Percentiles rank a stretch among this genome's conserved stretches.
phyloP scores from a whole-genome alignment of 2,888 invertebrate genomes.

The Neria commutata region DNA sequence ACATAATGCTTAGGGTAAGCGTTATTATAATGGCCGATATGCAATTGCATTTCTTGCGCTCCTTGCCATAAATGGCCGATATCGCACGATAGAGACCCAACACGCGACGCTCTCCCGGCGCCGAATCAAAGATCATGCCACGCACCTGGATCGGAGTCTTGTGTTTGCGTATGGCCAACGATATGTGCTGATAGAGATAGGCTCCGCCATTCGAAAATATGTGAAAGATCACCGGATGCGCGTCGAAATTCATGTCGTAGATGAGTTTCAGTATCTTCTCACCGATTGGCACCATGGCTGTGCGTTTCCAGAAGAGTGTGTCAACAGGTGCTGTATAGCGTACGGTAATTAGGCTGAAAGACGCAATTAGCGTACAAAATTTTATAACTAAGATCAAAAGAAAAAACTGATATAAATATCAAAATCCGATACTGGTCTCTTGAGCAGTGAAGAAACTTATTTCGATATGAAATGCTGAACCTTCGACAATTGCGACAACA shows the following conservation, averaged over 20 bases:
- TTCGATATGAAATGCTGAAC: too few species aligned
- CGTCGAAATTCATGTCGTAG: slow-evolving; percentile 70
- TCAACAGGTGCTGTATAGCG: slow-evolving; percentile 74
- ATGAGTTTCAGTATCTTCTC: slow-evolving; percentile 71
- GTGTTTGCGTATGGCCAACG: slow-evolving; percentile 66
- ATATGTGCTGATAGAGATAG: slow-evolving; percentile 72
- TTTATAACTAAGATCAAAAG: too few species aligned
- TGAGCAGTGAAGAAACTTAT: background rate
- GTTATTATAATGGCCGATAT: slow-evolving; percentile 65
- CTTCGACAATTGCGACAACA: too few species aligned
- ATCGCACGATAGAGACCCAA: slow-evolving; percentile 67
- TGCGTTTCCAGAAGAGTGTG: slow-evolving; percentile 69
- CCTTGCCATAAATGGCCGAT: slow-evolving; percentile 68
- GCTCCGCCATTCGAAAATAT: slow-evolving; percentile 79
- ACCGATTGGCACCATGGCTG: slow-evolving; percentile 68
- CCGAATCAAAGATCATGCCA: slow-evolving; percentile 75
- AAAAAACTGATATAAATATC: background rate
- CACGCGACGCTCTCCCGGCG: slow-evolving; percentile 69
- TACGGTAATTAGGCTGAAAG: slow-evolving; percentile 71
- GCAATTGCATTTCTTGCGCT: slow-evolving; percentile 64
- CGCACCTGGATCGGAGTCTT: slow-evolving; percentile 63
- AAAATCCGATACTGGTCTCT: too few species aligned
- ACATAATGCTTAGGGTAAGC: slow-evolving; percentile 66
- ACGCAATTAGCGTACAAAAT: background rate
- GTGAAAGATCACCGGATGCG: slow-evolving; percentile 76